Conservation (phyloP, 2,888 invertebrate species). For the Dendrolimus pini region DNA sequence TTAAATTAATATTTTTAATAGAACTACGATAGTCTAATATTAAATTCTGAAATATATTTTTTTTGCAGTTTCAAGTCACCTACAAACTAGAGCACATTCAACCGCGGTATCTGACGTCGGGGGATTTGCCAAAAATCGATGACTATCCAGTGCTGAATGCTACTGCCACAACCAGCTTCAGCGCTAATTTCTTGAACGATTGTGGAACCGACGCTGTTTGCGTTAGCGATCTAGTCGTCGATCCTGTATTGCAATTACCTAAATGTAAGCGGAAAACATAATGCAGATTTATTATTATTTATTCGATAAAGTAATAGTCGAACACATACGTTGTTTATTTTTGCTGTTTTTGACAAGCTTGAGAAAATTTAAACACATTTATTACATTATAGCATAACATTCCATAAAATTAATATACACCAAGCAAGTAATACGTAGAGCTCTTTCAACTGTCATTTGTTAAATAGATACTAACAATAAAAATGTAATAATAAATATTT, state of each 20-base stretch:
- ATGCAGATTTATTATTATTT: background rate
- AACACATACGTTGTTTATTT: no score
- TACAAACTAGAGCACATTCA: conserved; percentile 87
- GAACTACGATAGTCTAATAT: no score
- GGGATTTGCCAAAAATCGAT: conserved; percentile 82
- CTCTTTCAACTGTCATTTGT: no score
- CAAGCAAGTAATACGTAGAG: no score
- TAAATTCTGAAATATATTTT: conserved; percentile 2
- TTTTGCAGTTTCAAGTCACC: conserved; percentile 83
- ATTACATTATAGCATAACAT: no score
- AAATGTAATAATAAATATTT: no score
- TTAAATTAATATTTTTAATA: no score
- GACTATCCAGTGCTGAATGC: conserved; percentile 93
- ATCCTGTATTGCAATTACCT: conserved; percentile 78
- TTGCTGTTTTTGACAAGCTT: no score
- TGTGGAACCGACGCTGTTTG: conserved; percentile 93
- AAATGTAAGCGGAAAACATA: conserved; percentile 50
- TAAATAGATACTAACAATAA: no score
- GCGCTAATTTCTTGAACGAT: conserved; percentile 93
- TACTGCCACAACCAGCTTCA: conserved; percentile 87
- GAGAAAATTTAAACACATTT: no score
- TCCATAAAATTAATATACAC: no score
- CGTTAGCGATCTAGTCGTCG: conserved; percentile 85
- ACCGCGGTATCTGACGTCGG: conserved; percentile 69
- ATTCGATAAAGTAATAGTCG: background rate